A percentile compares a stretch with the other conserved stretches of the same genome.
Evolutionary conservation across 2,888 invertebrate genomes (phyloP).

Genomic region (Arctia plantaginis): DNA sequence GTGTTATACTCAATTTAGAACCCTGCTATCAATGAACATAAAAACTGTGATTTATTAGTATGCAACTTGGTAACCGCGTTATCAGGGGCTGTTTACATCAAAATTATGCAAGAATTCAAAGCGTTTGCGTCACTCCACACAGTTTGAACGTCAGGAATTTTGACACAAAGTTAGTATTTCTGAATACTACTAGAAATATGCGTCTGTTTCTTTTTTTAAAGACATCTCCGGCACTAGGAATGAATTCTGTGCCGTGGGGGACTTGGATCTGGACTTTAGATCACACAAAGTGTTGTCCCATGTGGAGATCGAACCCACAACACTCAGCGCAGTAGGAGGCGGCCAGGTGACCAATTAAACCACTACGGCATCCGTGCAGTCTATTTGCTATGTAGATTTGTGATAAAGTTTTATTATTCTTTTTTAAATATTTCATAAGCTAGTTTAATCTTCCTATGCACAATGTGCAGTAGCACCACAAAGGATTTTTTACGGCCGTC

Average conservation of each 20-base stretch:
- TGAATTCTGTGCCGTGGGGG: no score
- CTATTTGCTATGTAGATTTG: not conserved
- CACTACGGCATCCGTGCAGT: no score
- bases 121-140: slow-evolving; percentile 17
- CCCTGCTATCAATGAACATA: slow-evolving; percentile 39
- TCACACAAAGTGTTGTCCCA: no score
- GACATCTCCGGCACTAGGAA: no score
- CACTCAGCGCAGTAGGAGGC: no score
- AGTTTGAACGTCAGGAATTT: slow-evolving; percentile 34
- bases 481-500: not conserved
- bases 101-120: slow-evolving; percentile 45
- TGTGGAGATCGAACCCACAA: no score
- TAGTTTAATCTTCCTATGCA: not conserved
- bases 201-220: no score
- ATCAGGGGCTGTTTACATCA: slow-evolving; percentile 41
- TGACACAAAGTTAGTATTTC: slow-evolving; percentile 25
- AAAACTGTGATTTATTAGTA: slow-evolving; percentile 43
- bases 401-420: not conserved
- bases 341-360: no score
- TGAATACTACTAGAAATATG: not conserved
- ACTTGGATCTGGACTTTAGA: no score
- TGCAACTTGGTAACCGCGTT: slow-evolving; percentile 34
- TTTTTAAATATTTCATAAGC: not conserved
- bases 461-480: not conserved
- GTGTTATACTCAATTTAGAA: slow-evolving; percentile 39